A percentile compares a stretch with the other conserved stretches of the same genome.
Evolutionary conservation across 1,140 invertebrate genomes (phyloP).

Genomic region (Diprion similis): DNA sequence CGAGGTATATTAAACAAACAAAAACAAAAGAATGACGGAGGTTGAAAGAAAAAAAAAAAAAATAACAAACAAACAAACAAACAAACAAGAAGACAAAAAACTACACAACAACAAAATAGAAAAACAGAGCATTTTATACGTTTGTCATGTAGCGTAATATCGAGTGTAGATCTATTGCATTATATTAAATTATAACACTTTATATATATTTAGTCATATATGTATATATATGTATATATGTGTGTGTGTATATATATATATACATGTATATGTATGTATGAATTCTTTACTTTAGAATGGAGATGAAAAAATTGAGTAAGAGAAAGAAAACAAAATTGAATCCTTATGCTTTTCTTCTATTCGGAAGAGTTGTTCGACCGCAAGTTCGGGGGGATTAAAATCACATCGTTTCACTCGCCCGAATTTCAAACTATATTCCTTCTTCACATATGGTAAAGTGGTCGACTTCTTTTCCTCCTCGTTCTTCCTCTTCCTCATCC

Average conservation of each 20-base stretch:
- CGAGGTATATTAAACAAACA: background rate
- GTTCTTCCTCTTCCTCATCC: background rate
- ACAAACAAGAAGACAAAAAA: too few species aligned
- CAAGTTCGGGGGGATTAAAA: background rate
- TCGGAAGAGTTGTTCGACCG: too few species aligned
- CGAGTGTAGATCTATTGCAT: background rate
- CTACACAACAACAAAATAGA: background rate
- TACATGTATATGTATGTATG: background rate
- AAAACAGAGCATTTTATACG: background rate
- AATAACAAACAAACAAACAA: too few species aligned
- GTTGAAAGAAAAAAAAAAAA: background rate
- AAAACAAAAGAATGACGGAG: background rate
- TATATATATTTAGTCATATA: conserved; percentile 8
- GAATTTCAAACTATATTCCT: background rate
- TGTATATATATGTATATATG: background rate
- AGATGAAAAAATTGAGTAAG: background rate
- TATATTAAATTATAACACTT: conserved; percentile 6
- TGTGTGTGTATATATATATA: background rate
- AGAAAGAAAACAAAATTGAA: background rate
- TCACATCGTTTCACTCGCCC: background rate
- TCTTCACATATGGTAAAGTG: background rate
- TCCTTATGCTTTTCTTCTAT: background rate
- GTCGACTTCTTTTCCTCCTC: background rate
- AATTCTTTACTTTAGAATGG: background rate
- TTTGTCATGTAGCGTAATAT: conserved; percentile 3